phyloP scores from a whole-genome alignment of 2,888 invertebrate species.

The Quadroppia sp. region DNA sequence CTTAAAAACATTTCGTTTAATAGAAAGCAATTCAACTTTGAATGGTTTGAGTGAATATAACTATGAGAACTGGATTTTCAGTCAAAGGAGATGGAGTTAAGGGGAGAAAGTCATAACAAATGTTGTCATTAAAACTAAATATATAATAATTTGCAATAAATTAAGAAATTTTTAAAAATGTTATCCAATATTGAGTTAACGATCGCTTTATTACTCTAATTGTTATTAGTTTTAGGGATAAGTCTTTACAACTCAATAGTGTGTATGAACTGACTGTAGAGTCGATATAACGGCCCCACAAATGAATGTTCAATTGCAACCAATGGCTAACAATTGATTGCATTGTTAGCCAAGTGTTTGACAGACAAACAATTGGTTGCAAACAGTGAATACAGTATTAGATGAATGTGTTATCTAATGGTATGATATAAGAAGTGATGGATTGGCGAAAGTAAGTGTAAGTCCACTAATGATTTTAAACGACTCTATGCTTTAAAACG shows the following conservation, averaged over 20 bases:
- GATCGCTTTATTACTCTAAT: too few species aligned
- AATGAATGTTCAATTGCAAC: not conserved
- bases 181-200: too few species aligned
- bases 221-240: not conserved
- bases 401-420: not conserved
- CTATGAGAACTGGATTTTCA: too few species aligned
- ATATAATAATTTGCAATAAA: too few species aligned
- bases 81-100: too few species aligned
- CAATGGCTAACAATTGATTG: not conserved
- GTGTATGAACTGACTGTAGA: not conserved
- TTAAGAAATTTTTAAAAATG: too few species aligned
- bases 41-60: too few species aligned
- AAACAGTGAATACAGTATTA: not conserved
- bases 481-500: not conserved
- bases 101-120: too few species aligned
- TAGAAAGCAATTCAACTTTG: too few species aligned
- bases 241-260: not conserved
- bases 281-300: not conserved
- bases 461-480: constrained; percentile 4
- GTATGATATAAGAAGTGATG: not conserved
- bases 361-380: constrained; percentile 16
- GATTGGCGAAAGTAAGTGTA: not conserved
- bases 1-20: too few species aligned
- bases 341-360: not conserved
- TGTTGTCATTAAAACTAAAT: too few species aligned